Percentiles rank a stretch among this genome's conserved stretches.
These are phyloP conservation scores for Poecilia velifera DNA, from an alignment of 2,797 vertebrate species.

Conservation along the genomic window DNA sequence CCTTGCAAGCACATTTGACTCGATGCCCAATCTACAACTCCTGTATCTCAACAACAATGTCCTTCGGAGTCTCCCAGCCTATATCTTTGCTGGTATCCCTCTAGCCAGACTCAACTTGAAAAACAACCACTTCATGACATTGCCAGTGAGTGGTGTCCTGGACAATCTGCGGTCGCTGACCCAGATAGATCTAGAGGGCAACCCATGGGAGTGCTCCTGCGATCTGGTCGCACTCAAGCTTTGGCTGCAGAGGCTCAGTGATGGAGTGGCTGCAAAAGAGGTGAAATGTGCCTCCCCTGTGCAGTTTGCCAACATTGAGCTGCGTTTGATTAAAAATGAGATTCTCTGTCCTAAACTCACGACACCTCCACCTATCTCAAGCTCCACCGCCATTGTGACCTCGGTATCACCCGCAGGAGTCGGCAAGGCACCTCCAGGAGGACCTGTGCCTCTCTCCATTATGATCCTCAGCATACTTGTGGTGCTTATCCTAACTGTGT, in stretches of 20 bases:
- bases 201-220: conserved; percentile 98
- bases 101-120: conserved; percentile 94
- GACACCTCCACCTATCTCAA: conserved; percentile 88
- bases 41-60: conserved; percentile 99
- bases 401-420: conserved; percentile 89
- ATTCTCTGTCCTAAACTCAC: conserved; percentile 94
- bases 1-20: conserved; percentile 93
- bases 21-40: conserved; percentile 95
- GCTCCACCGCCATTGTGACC: conserved; percentile 82
- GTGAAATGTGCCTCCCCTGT: conserved; percentile 94
- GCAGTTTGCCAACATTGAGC: conserved; percentile 95
- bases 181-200: conserved; percentile 97
- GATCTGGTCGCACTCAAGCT: conserved; percentile 97
- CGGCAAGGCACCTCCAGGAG: conserved; percentile 91
- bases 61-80: conserved; percentile 92
- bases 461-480: conserved; percentile 98
- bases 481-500: conserved; percentile 97
- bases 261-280: conserved; percentile 93
- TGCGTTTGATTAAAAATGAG: conserved; percentile 94
- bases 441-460: conserved; percentile 96
- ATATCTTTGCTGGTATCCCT: conserved; percentile 91
- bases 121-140: conserved; percentile 99
- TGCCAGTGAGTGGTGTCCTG: conserved; percentile 96
- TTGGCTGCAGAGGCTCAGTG: conserved; percentile 94
- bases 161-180: conserved; percentile 94